Evolutionary conservation across 2,113 vertebrate genomes (phyloP).

Genomic region (Pterocles gutturalis): DNA sequence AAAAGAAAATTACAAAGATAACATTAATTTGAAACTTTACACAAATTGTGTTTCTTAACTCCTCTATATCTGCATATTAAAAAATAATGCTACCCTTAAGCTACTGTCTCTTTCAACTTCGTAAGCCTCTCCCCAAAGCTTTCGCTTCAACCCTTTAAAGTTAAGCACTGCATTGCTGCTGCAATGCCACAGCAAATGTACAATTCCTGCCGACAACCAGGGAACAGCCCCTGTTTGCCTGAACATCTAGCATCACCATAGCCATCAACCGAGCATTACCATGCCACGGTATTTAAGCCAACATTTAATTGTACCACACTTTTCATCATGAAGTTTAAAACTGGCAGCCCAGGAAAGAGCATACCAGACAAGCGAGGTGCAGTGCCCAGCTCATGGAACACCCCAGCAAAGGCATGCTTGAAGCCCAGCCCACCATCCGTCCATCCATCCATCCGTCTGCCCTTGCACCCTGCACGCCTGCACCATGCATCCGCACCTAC

Average conservation of each 20-base stretch:
- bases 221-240: background rate
- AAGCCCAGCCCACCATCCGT: background rate
- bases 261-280: background rate
- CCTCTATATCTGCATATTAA: background rate
- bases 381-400: background rate
- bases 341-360: background rate
- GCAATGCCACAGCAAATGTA: background rate
- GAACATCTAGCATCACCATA: background rate
- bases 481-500: accelerated
- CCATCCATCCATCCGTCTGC: accelerated
- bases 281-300: background rate
- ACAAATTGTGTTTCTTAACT: background rate
- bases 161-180: background rate
- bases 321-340: background rate
- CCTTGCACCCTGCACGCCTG: background rate
- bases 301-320: background rate
- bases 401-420: too few relatives aligned
- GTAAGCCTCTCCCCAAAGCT: background rate
- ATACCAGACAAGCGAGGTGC: accelerated
- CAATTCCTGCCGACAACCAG: background rate
- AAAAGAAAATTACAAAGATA: background rate
- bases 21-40: background rate
- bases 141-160: background rate
- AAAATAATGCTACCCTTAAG: background rate
- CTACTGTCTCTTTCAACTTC: background rate